These are phyloP conservation scores for Holcopasites calliopsidis DNA, from an alignment of 1,140 invertebrate species.

Conservation along the genomic window DNA sequence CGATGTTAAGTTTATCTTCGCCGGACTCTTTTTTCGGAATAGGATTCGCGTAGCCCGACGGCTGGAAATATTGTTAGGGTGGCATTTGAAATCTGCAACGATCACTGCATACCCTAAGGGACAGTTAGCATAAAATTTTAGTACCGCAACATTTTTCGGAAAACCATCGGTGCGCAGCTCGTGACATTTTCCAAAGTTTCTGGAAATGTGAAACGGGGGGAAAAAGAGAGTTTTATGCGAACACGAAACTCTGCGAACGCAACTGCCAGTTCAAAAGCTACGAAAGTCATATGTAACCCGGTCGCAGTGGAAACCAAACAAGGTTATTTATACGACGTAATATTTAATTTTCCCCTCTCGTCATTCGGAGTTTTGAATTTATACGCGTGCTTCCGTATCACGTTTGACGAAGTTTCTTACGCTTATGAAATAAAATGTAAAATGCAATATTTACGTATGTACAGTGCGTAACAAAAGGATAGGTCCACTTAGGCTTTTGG, in stretches of 20 bases:
- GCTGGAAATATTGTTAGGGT: too few relatives aligned
- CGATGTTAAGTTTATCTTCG: too few relatives aligned
- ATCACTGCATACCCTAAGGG: too few relatives aligned
- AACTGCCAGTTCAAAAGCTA: slow-evolving; percentile 27
- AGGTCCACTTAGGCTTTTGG: too few relatives aligned
- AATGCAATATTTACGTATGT: too few relatives aligned
- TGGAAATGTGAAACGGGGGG: background rate
- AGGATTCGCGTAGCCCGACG: too few relatives aligned
- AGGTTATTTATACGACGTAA: background rate
- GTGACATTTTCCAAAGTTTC: slow-evolving; percentile 35
- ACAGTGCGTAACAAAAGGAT: too few relatives aligned
- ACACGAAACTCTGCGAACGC: slow-evolving; percentile 13
- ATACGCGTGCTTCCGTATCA: background rate
- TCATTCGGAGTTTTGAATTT: background rate
- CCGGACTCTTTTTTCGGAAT: too few relatives aligned
- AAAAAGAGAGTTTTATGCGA: slow-evolving; percentile 1
- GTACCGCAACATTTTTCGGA: slow-evolving; percentile 26
- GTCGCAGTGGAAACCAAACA: background rate
- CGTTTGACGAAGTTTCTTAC: too few relatives aligned
- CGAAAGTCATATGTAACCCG: slow-evolving; percentile 43
- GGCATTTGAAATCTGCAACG: too few relatives aligned
- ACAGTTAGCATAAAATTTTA: background rate
- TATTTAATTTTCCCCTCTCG: background rate
- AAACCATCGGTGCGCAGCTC: slow-evolving; percentile 21
- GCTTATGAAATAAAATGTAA: slow-evolving; percentile 2